These are phyloP conservation scores for Eupsittula cactorum DNA, from an alignment of 2,113 vertebrate genomes.

Conservation along the genomic window DNA sequence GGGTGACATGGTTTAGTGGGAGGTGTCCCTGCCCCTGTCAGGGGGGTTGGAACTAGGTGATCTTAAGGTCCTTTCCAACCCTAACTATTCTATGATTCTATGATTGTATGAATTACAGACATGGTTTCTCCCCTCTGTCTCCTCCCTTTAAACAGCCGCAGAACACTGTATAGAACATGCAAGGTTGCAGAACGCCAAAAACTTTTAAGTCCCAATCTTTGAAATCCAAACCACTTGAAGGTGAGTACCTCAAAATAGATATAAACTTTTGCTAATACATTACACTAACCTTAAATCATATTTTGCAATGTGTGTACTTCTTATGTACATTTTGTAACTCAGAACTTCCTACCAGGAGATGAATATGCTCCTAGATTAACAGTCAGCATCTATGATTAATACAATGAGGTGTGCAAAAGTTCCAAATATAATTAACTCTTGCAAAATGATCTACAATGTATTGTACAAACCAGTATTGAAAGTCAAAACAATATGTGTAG, in stretches of 20 bases:
- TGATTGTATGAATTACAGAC: background rate
- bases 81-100: too few relatives aligned
- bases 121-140: background rate
- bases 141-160: background rate
- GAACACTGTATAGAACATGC: background rate
- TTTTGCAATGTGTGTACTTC: background rate
- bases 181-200: background rate
- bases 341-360: background rate
- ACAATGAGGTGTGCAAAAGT: background rate
- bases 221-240: background rate
- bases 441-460: background rate
- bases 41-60: too few relatives aligned
- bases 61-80: too few relatives aligned
- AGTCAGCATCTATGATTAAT: background rate
- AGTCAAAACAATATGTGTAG: background rate
- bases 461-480: background rate
- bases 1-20: too few relatives aligned
- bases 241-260: background rate
- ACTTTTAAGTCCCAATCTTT: background rate
- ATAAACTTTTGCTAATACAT: fast-evolving
- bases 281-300: background rate
- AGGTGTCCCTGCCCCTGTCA: too few relatives aligned
- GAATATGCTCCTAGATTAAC: background rate
- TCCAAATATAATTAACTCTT: background rate
- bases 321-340: background rate